Base-by-base conservation (phyloP, 2,113 vertebrate species). In the Tinamus guttatus region DNA sequence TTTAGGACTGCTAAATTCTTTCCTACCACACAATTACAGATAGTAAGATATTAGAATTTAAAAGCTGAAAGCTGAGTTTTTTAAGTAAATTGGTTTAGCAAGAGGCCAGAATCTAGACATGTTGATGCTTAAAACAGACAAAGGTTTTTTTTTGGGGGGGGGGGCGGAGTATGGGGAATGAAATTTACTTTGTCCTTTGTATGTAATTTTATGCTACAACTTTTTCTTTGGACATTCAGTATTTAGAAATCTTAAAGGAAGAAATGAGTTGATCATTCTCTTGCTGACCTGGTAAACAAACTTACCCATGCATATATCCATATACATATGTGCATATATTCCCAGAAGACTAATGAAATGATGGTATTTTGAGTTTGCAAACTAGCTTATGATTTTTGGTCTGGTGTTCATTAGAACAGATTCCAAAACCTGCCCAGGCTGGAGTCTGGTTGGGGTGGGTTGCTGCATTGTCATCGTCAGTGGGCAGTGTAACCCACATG, bases 401-500 rank as follows among this genome's bases (percentile, higher is more conserved):
- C 71, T 95, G 71, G 21, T 28, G 8, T 79, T 95, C 75, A 63
- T 95, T 96, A 92, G 36, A 69, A 15, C 15, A 60, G 59, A 63
- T 49, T 65, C 14, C 85, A 85, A 91, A 76, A 77, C 8, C 27
- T 83, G 25, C 22, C 93, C 63, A 67, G 15, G 27, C 63, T 14
- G 41, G 90, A 58, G n/a, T 43, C 27, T 28, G 73, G 17, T 80
- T 92, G 90, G 32, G 36, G 89, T 77, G 93, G 52, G 78, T 92
- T 96, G 60, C 64, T 85, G 90, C 59, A 62, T 34, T 94, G 82
- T 82, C 76, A 85, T 87, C 93, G 59, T 74, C 82, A 85, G 24
- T 86, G 41, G 40, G 70, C 52, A 90, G 82, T 84, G 92, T 90
- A 90, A 95, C 92, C 86, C 40, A 21, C 49, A 68, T 32, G 67